Base-by-base conservation (phyloP, 2,113 vertebrate species). In the Corythoichthys intestinalis region DNA sequence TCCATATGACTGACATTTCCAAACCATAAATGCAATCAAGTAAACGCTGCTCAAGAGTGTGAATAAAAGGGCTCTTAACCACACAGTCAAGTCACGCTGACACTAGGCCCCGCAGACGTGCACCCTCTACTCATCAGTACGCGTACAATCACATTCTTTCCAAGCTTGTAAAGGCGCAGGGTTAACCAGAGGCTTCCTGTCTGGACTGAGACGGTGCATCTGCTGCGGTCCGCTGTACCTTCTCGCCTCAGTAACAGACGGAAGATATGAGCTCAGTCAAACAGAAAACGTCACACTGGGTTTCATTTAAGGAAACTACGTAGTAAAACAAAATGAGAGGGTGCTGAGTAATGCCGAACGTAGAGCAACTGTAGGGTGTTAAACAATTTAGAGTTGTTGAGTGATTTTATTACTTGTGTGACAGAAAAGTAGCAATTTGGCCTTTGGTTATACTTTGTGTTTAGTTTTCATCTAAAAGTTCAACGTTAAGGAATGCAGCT, bases 181-280 rank as follows among this genome's bases (percentile, higher is more conserved):
- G 74, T 66, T 79, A 78, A 74, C 70, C 61, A 35, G 68, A 79
- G 69, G 69, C 69, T 86, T 87, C 79, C 84, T 83, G 66, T 68
- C 71, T 69, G 57, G 64, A 64, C 48, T 53, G 67, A 77, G 67
- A 70, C 68, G 54, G 38, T 7, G 4, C 11, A 70, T 85, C 71
- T 70, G 69, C 56, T 65, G 78, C 70, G 48, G 47, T 83, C 78
- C 67, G 77, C 60, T 64, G 50, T 6, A 47, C 50, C 56, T 66
- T 84, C 73, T 15, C 73, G 57, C 67, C 48, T 83, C 71, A 35
- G 38, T 34, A 48, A 38, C 53, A 79, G 65, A 71, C 66, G 70
- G 66, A 74, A 76, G 70, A 57, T 48, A 65, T 74, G 47, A 74
- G 69, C 71, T 73, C 63, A 46, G 54, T 69, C 70, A 46, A 65